Base-by-base conservation (phyloP, 2,888 invertebrate species). In the Megaustenia siamemsis region DNA sequence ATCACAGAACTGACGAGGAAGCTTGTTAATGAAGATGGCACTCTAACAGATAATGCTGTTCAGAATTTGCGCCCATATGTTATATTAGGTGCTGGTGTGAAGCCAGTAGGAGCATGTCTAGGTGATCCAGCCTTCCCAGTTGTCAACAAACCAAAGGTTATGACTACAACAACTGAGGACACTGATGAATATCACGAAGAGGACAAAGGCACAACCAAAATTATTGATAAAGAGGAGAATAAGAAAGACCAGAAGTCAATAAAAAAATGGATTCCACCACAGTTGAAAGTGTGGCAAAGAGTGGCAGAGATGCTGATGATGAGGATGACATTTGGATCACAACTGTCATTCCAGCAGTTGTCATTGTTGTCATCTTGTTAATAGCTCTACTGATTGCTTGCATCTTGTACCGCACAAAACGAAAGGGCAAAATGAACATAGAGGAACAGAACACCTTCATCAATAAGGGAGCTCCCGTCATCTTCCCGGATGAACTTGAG, bases 401-500 rank as follows among this genome's bases (percentile, higher is more conserved):
- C 92, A 96, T 97, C 82, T 95, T 98, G 78, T 98, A 98, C 93
- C 96, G 97, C 89, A 95, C 97, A 90, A 96, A 97, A 88, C 92
- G 94, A 82, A 96, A 97, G 89, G 97, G 98, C 88, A 96, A 97
- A 95, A 96, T 97, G 96, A 96, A 96, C 90, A 95, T 96, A 86
- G 96, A 96, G 92, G 96, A 96, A 94, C 96, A 96, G 97, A 90
- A 92, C 85, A 91, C 92, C 4, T 93, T 92, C 83, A 93, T 95
- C 83, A 94, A 94, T 87, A 95, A 95, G 90, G 95, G 95, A 79
- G 98, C 98, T 91, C 99, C 99, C 0, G 98, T 99, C 63, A 99
- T 99, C 92, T 98, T 99, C 90, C 95, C 95, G 24, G 99, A 99
- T 94, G 99, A 99, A 94, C 95, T 99, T 69, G 98, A 98, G 90